A percentile compares a stretch with the other conserved stretches of the same genome.
Conservation (phyloP, 2,797 vertebrate species). For the Xiphorhynchus erythropygius region DNA sequence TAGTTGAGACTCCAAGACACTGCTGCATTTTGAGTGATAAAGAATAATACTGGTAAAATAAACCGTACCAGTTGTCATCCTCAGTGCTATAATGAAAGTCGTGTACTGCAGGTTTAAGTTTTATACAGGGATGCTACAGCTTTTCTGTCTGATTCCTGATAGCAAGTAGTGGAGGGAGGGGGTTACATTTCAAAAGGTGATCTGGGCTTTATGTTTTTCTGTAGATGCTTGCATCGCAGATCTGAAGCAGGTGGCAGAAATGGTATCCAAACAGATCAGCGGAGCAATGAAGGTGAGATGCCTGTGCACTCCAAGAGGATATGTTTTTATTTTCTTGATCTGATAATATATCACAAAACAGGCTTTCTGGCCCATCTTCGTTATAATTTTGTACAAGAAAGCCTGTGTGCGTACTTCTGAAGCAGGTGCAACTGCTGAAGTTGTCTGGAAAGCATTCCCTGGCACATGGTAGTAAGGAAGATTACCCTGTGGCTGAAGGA, state of each 20-base stretch:
- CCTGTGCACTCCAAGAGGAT: not conserved
- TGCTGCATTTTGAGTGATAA: not conserved
- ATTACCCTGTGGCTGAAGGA: not conserved
- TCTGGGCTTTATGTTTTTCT: slow-evolving; percentile 2
- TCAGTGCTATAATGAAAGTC: not conserved
- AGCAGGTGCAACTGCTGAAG: not conserved
- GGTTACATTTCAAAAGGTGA: not conserved
- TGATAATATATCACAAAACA: not conserved
- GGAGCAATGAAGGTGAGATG: slow-evolving; percentile 85
- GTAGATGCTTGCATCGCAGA: slow-evolving; percentile 77
- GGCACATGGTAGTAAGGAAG: not conserved
- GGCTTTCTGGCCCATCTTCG: not conserved
- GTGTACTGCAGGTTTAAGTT: not conserved
- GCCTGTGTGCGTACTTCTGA: not conserved
- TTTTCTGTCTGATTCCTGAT: not conserved
- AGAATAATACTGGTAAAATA: not conserved
- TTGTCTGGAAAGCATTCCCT: not conserved
- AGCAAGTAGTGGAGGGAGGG: not conserved
- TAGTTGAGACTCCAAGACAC: not conserved
- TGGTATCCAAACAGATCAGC: slow-evolving; percentile 75
- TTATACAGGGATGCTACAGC: not conserved
- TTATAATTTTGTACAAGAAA: not conserved
- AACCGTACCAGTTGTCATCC: not conserved
- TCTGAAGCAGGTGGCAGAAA: slow-evolving; percentile 76
- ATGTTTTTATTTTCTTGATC: not conserved